A percentile compares a stretch with the other conserved stretches of the same genome.
Evolutionary conservation across 2,888 invertebrate genomes (phyloP).

Genomic region (Pollenia amentaria): DNA sequence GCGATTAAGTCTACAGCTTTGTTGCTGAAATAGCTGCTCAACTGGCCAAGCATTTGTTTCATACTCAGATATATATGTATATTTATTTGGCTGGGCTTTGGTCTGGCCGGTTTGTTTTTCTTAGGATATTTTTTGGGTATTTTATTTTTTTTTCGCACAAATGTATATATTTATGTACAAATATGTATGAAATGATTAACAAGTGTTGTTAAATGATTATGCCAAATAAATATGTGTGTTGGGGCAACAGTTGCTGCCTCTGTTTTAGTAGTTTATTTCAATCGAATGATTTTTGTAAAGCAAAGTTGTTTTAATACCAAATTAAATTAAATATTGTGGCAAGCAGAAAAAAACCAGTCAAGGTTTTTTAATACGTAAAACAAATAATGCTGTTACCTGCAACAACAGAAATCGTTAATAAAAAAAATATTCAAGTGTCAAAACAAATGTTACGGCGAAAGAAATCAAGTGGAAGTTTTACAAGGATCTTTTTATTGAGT

Average conservation of each 20-base stretch:
- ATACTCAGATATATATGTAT: not conserved
- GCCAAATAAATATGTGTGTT: constrained; percentile 61
- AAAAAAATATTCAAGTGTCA: constrained; percentile 61
- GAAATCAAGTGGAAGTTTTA: constrained; percentile 62
- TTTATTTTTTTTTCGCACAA: not conserved
- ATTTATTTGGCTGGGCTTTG: constrained; percentile 34
- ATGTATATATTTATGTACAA: not conserved
- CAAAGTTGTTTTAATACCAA: constrained; percentile 28
- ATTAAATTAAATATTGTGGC: constrained; percentile 29
- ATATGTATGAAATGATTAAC: constrained; percentile 50
- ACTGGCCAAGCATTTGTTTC: constrained; percentile 53
- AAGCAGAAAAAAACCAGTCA: constrained; percentile 10
- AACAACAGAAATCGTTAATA: constrained; percentile 15
- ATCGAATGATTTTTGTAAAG: constrained; percentile 9
- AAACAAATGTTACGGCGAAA: constrained; percentile 48
- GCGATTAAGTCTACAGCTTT: constrained; percentile 26
- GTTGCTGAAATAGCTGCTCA: constrained; percentile 52
- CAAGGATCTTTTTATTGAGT: constrained; percentile 41
- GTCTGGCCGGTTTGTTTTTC: not conserved
- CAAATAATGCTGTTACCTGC: not conserved
- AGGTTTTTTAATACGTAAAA: constrained; percentile 26
- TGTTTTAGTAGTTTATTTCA: constrained; percentile 17
- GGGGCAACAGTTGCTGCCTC: not conserved
- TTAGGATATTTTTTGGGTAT: constrained; percentile 28
- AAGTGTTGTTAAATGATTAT: constrained; percentile 59